These are phyloP conservation scores for Fregata magnificens DNA, from an alignment of 2,113 vertebrate genomes.

Conservation along the genomic window DNA sequence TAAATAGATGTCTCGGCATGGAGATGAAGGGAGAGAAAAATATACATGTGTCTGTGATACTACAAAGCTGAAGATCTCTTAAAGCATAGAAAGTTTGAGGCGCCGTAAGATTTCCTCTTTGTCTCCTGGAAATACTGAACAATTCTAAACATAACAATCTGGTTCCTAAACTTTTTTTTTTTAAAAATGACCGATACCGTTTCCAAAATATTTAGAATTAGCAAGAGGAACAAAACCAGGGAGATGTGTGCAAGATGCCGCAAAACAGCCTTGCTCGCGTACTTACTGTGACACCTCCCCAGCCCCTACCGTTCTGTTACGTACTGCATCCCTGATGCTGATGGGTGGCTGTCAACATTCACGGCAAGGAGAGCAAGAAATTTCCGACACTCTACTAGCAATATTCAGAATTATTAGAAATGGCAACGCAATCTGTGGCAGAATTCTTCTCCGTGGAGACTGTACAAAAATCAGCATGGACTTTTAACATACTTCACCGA, in stretches of 20 bases:
- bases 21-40: neutral
- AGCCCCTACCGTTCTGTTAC: rapidly evolving
- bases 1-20: neutral
- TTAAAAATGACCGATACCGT: neutral
- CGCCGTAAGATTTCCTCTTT: neutral
- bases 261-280: neutral
- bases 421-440: rapidly evolving
- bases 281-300: neutral
- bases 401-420: neutral
- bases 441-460: neutral
- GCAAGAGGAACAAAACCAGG: neutral
- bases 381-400: neutral
- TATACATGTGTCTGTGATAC: rapidly evolving
- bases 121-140: neutral
- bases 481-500: neutral
- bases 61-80: neutral
- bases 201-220: neutral
- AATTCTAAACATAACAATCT: neutral
- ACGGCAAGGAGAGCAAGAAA: rapidly evolving
- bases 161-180: neutral
- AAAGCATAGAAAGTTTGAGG: neutral
- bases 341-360: rapidly evolving
- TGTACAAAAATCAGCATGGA: neutral
- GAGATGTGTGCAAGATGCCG: rapidly evolving
- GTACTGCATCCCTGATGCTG: rapidly evolving